These are phyloP conservation scores for Rhamphomyia laevipes DNA, from an alignment of 2,888 invertebrate species.

Conservation along the genomic window DNA sequence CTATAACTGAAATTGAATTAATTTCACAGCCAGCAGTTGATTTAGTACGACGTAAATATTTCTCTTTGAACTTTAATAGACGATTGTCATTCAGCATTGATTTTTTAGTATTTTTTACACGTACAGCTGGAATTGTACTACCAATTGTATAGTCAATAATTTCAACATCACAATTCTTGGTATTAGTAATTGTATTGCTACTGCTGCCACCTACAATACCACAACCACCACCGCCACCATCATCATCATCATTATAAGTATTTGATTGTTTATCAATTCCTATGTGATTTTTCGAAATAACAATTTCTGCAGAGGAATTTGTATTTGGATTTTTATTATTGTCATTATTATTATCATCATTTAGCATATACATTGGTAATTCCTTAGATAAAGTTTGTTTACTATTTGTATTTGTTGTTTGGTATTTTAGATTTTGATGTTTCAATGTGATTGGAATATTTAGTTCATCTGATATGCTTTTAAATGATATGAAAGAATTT, in stretches of 20 bases:
- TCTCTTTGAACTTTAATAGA: constrained; percentile 15
- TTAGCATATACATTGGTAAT: neutral
- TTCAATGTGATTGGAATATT: constrained; percentile 39
- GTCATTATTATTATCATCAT: neutral
- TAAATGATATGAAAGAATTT: constrained; percentile 57
- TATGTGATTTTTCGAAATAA: constrained; percentile 10
- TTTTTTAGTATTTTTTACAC: constrained; percentile 17
- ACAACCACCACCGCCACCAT: neutral
- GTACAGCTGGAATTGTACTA: constrained; percentile 5
- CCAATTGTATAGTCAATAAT: neutral
- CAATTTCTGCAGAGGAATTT: neutral
- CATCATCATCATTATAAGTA: constrained; percentile 1
- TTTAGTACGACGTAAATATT: constrained; percentile 17
- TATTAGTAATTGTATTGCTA: neutral
- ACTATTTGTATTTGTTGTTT: neutral
- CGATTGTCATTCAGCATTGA: constrained; percentile 19
- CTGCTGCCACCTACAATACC: neutral
- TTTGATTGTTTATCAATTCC: constrained; percentile 16
- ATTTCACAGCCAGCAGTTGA: constrained; percentile 10
- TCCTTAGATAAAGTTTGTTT: neutral
- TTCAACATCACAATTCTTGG: neutral
- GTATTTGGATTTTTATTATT: neutral
- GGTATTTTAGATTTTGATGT: neutral
- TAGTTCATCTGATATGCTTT: constrained; percentile 49
- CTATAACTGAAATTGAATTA: neutral